Conservation (phyloP, 1,140 invertebrate genomes). For the Pentalonia nigronervosa region DNA sequence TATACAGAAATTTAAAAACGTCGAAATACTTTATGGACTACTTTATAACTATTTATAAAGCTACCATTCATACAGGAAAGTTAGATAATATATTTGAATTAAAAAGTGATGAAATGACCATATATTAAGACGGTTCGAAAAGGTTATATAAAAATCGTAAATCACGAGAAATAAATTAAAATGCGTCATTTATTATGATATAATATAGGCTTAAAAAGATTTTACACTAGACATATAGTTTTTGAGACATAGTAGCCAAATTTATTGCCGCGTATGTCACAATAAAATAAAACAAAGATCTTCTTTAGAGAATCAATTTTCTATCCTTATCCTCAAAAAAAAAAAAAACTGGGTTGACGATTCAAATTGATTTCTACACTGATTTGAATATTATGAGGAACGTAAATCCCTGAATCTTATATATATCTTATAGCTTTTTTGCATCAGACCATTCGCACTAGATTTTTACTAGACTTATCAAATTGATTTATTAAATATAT, state of each 20-base stretch:
- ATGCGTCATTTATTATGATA: no score
- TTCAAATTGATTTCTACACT: not conserved
- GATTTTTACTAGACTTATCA: no score
- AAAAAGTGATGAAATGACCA: not conserved
- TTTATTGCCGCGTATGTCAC: no score
- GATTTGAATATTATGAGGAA: no score
- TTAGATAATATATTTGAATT: not conserved
- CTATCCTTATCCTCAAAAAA: not conserved
- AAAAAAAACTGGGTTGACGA: not conserved
- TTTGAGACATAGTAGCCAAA: not conserved
- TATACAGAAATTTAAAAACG: not conserved
- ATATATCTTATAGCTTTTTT: no score
- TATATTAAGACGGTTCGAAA: not conserved
- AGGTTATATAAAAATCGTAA: not conserved
- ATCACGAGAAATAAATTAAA: not conserved
- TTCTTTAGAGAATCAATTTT: not conserved
- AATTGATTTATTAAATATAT: no score
- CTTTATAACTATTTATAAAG: not conserved
- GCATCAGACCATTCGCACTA: no score
- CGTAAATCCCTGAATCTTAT: no score
- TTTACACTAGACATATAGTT: not conserved
- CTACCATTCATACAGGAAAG: not conserved
- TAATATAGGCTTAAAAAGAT: not conserved
- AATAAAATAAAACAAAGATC: no score
- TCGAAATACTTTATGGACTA: not conserved